Evolutionary conservation across 2,888 invertebrate genomes (phyloP).

Genomic region (Stenchaetothrips biformis): DNA sequence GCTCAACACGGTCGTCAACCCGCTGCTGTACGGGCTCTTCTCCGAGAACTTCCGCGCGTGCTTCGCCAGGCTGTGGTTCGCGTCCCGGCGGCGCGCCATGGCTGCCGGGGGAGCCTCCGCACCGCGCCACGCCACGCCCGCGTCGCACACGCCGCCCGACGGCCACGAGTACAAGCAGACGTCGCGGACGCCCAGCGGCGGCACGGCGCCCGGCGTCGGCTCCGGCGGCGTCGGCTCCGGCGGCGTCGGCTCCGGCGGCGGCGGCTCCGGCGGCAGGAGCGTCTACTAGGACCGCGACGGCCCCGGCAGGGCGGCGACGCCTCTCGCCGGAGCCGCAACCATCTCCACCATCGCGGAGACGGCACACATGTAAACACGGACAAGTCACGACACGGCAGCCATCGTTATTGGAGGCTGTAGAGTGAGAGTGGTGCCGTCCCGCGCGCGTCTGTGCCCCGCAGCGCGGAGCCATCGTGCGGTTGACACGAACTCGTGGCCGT

Average conservation of each 20-base stretch:
- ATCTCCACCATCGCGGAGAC: neutral
- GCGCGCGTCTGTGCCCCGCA: too few relatives aligned
- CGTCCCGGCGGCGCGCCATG: slow-evolving; percentile 33
- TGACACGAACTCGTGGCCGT: too few relatives aligned
- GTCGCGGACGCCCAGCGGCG: neutral
- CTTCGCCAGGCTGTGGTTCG: slow-evolving; percentile 47
- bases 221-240: neutral
- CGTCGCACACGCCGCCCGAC: neutral
- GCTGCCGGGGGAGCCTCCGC: neutral
- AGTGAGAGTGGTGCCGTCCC: neutral
- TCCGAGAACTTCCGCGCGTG: slow-evolving; percentile 53
- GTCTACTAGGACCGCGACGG: slow-evolving; percentile 8
- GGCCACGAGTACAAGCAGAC: neutral
- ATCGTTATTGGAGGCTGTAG: neutral
- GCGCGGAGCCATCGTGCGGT: too few relatives aligned
- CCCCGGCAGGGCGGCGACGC: neutral
- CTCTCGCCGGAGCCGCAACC: neutral
- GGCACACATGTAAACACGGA: neutral
- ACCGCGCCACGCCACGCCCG: neutral
- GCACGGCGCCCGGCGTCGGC: neutral
- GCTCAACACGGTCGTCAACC: slow-evolving; percentile 54
- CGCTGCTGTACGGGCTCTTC: slow-evolving; percentile 53
- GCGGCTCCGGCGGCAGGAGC: slow-evolving; percentile 16
- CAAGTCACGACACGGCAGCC: too few relatives aligned
- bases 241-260: neutral